Evolutionary conservation across 2,797 vertebrate species (phyloP).

Genomic region (Phalloptychus januarius): DNA sequence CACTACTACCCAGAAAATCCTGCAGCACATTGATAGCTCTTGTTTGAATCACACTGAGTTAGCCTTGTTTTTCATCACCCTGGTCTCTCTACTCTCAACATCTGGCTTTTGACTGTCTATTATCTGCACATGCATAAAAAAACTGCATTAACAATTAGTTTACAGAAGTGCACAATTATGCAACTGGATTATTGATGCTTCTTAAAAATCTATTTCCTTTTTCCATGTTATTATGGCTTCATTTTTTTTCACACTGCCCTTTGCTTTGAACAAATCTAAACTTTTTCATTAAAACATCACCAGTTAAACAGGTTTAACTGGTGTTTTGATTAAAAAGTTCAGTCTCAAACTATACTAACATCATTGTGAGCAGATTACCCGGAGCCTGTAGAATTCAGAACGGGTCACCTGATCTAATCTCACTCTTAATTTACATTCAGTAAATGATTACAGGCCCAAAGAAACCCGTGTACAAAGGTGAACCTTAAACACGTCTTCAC

Average conservation of each 20-base stretch:
- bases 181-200: not conserved
- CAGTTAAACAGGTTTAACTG: too few relatives aligned
- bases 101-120: too few relatives aligned
- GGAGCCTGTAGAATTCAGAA: not conserved
- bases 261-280: not conserved
- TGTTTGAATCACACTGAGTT: not conserved
- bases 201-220: not conserved
- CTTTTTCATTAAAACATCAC: too few relatives aligned
- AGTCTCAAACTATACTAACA: not conserved
- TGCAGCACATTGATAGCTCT: not conserved
- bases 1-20: not conserved
- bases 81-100: not conserved
- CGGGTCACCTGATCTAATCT: not conserved
- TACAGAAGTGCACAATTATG: not conserved
- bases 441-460: conserved; percentile 4
- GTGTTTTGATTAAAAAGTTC: not conserved
- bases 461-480: not conserved
- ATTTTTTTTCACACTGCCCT: too few relatives aligned
- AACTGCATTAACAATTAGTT: not conserved
- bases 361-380: not conserved
- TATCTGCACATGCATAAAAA: not conserved
- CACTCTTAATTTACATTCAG: not conserved
- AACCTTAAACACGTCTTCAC: not conserved
- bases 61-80: not conserved
- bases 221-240: not conserved